Conservation (phyloP, 2,113 vertebrate genomes). For the Myanophis thanlyinensis region DNA sequence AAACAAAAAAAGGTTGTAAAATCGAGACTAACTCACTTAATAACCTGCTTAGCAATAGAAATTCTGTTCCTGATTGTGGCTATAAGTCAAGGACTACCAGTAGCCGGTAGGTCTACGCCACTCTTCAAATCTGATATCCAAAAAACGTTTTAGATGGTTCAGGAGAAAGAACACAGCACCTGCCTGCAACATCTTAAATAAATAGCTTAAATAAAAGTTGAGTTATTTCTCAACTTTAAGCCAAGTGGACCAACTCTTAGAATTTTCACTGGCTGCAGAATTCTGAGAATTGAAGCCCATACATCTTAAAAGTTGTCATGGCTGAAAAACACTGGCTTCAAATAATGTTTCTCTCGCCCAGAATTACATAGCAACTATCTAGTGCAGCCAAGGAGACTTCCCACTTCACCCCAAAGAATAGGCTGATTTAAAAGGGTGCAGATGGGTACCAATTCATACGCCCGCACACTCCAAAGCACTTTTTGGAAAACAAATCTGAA, state of each 20-base stretch:
- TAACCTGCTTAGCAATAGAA: background rate
- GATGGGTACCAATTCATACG: background rate
- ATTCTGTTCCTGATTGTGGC: background rate
- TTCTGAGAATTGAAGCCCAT: background rate
- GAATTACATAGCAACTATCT: background rate
- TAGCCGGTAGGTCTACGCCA: background rate
- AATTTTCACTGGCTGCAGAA: background rate
- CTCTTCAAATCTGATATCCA: background rate
- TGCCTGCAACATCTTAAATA: background rate
- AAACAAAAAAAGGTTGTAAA: background rate
- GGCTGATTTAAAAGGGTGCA: background rate
- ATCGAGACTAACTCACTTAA: background rate
- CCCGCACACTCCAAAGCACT: background rate
- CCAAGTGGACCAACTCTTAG: background rate
- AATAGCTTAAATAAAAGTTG: background rate
- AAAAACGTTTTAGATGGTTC: background rate
- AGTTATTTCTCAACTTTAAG: background rate
- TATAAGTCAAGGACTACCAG: background rate
- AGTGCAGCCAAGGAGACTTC: background rate
- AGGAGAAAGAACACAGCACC: background rate
- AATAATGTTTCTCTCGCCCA: background rate
- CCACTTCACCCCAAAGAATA: background rate
- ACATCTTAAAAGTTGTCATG: background rate
- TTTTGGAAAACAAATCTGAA: background rate
- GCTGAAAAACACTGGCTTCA: background rate